Evolutionary conservation across 1,140 invertebrate species (phyloP), one percentile per base, ranked within the genome.

Genomic region (Pachypsylla venusta): DNA sequence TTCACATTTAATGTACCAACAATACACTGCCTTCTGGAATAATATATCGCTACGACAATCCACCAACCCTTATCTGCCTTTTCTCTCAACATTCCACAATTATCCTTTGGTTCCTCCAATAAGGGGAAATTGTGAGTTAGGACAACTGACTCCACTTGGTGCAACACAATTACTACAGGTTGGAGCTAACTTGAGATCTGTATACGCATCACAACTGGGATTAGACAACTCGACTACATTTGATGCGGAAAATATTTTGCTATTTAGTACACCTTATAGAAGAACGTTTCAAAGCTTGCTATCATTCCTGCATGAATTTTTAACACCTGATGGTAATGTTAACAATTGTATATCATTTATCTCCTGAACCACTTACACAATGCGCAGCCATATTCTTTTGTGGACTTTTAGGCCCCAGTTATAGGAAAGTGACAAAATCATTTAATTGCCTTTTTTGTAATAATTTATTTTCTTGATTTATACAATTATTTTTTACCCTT

Each of bases 281-380:
- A 77, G 92, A 65, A 95, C 92, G 12, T 89, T 89, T 63, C 91
- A 95, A 70, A 93, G 89, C 67, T 83, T 84, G 2, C 71, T 91
- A 30, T 87, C 88, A 1, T 76, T 92, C 61, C 68, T 91, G 12
- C 91, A 83, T 73, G 79, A 84, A 0, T 78, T 89, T 59, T 69
- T 91, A 20, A 79, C 83, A 12, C 72, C 75, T 2, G 79, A 81
- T 54, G 67, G 74, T 59, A 61, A 77, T n/a, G n/a, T n/a, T n/a
- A n/a, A n/a, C n/a, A n/a, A n/a, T 10, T 63, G 60, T 20, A 66
- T 63, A 10, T 35, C 30, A 35, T 35, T 35, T 35, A 53, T 53
- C 16, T n/a, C 12, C n/a, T n/a, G n/a, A n/a, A n/a, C 10, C 30
- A 39, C 10, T 39, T 39, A 12, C 10, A 39, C 10, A 14, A 10